Base-by-base conservation (phyloP, 2,113 vertebrate species). In the Tiliqua scincoides region DNA sequence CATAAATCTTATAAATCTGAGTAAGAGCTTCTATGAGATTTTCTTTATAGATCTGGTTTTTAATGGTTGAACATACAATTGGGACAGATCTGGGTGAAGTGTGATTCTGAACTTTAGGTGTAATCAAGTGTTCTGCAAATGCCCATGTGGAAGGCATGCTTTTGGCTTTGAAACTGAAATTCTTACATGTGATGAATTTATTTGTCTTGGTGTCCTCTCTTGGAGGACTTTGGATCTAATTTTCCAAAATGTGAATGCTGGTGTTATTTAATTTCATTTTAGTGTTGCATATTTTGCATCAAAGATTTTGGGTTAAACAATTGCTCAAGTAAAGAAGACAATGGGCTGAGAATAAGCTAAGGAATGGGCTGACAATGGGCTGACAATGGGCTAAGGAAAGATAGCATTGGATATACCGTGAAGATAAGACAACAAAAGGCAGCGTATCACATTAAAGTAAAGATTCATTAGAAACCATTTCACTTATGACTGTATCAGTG, bases 351-450 rank as follows among this genome's bases (percentile, higher is more conserved):
- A 48, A 48, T 48, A 48, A n/a, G 23, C 21, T 54, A 20, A 82
- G 63, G 52, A 82, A 68, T 25, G 3, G n/a, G n/a, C n/a, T n/a
- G 21, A 82, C 20, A 79, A 57, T 9, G 18, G 54, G 8, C 43
- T 48, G 43, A 4, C 4, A 48, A 48, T 48, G n/a, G n/a, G n/a
- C n/a, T n/a, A 48, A 25, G n/a, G 70, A 70, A 68, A 63, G 25
- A 10, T 25, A 63, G 32, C 57, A 40, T 35, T 70, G 10, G 65
- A 82, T 82, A 54, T 43, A 35, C 37, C n/a, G n/a, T n/a, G n/a
- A n/a, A 79, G 78, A 79, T 76, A 76, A 76, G 30, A 35, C 54
- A 82, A 82, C 65, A 82, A 82, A 81, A 82, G 80, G 65, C 63
- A 70, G 18, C 32, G 65, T 57, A 8, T 18, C 27, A 57, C 43